Percentiles rank a stretch among this genome's conserved stretches.
Conservation (phyloP, 2,797 vertebrate genomes). For the Amniataba percoides region DNA sequence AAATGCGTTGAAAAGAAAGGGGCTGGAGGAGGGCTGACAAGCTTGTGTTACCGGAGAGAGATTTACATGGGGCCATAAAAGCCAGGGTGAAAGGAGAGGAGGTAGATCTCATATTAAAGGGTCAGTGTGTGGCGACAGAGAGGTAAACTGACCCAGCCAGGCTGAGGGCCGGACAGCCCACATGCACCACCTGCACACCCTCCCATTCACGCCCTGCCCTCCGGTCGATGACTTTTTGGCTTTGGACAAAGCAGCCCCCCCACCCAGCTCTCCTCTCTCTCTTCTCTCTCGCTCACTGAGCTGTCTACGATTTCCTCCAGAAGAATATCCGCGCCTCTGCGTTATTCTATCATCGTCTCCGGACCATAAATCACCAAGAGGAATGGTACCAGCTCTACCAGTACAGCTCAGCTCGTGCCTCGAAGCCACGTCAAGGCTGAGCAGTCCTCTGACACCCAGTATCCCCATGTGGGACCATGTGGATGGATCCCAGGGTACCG, state of each 20-base stretch:
- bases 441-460: slow-evolving; percentile 75
- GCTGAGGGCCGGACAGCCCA: slow-evolving; percentile 65
- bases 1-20: slow-evolving; percentile 80
- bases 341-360: slow-evolving; percentile 72
- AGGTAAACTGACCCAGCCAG: slow-evolving; percentile 75
- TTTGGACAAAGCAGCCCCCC: slow-evolving; percentile 55
- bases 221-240: slow-evolving; percentile 57
- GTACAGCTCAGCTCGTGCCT: slow-evolving; percentile 71
- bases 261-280: slow-evolving; percentile 19
- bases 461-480: slow-evolving; percentile 66
- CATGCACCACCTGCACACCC: slow-evolving; percentile 72
- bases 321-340: slow-evolving; percentile 58
- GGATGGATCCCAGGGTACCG: slow-evolving; percentile 70
- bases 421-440: slow-evolving; percentile 74
- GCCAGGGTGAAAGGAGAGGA: slow-evolving; percentile 78
- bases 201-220: slow-evolving; percentile 75
- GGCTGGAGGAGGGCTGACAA: slow-evolving; percentile 67
- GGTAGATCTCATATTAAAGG: slow-evolving; percentile 66
- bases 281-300: slow-evolving; percentile 32
- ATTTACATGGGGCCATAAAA: slow-evolving; percentile 82
- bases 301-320: slow-evolving; percentile 75
- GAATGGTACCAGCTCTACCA: slow-evolving; percentile 60
- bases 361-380: slow-evolving; percentile 80
- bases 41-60: slow-evolving; percentile 81
- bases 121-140: slow-evolving; percentile 64